Evolutionary conservation across 2,113 vertebrate genomes (phyloP).

Genomic region (Mus spicilegus): DNA sequence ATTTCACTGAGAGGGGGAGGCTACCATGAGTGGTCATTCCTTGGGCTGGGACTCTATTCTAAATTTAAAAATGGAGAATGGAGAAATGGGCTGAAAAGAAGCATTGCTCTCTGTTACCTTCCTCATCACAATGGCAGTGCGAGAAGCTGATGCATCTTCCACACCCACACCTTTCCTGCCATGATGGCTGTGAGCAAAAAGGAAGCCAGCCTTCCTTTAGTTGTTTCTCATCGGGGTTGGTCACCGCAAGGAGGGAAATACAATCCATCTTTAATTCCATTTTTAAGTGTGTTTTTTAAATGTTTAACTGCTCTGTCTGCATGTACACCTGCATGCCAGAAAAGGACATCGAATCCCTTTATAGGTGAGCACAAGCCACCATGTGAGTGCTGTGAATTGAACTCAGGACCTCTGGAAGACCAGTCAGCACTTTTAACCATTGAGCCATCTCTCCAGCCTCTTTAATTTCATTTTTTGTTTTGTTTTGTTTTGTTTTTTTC

Average conservation of each 20-base stretch:
- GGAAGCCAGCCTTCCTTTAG: neutral
- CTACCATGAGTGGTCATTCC: neutral
- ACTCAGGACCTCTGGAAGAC: no score
- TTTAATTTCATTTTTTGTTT: neutral
- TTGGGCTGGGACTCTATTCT: no score
- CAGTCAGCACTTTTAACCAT: no score
- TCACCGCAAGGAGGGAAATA: neutral
- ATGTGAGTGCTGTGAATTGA: no score
- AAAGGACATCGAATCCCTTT: no score
- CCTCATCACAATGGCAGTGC: neutral
- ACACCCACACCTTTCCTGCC: neutral
- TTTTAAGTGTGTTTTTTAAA: neutral
- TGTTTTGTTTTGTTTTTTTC: no score
- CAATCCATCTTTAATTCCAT: neutral
- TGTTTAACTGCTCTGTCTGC: no score
- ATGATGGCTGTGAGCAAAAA: neutral
- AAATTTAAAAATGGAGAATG: neutral
- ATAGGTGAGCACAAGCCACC: no score
- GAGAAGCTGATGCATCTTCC: neutral
- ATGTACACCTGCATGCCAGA: no score
- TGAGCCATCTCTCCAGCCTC: no score
- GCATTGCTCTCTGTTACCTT: neutral
- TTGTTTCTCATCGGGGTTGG: neutral
- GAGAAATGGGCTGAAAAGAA: neutral
- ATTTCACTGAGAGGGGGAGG: neutral